Evolutionary conservation across 2,113 vertebrate species (phyloP).

Genomic region (Rhegmatorhina hoffmannsi): DNA sequence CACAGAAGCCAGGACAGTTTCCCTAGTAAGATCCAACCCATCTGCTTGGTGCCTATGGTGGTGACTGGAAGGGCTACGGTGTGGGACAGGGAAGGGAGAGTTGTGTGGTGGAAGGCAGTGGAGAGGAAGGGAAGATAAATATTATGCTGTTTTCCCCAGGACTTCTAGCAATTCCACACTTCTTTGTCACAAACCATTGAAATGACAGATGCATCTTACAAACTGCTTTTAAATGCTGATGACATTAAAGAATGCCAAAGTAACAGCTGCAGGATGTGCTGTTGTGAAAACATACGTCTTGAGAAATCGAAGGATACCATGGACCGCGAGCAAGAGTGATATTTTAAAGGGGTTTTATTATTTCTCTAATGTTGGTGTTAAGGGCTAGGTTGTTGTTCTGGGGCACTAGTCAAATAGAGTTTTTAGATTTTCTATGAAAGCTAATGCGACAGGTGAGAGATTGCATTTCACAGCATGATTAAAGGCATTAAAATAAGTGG

Average conservation of each 20-base stretch:
- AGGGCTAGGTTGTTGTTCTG: background rate
- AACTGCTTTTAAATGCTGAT: background rate
- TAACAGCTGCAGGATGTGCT: background rate
- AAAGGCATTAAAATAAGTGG: background rate
- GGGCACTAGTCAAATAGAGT: background rate
- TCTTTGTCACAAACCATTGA: background rate
- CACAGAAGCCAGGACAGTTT: background rate
- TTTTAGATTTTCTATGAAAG: background rate
- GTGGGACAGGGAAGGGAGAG: background rate
- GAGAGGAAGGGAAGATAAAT: background rate
- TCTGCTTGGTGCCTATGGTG: accelerated
- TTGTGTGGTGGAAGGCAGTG: too few relatives aligned
- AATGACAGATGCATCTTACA: background rate
- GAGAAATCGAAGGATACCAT: background rate
- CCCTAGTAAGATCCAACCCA: background rate
- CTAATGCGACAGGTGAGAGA: background rate
- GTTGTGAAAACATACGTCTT: background rate
- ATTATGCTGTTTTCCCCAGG: background rate
- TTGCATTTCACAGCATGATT: background rate
- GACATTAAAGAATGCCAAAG: background rate
- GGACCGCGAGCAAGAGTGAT: background rate
- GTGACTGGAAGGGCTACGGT: background rate
- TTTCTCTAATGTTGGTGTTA: background rate
- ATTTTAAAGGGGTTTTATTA: background rate
- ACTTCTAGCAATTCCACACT: background rate